Evolutionary conservation across 2,113 vertebrate species (phyloP).

Genomic region (Shinisaurus crocodilurus): DNA sequence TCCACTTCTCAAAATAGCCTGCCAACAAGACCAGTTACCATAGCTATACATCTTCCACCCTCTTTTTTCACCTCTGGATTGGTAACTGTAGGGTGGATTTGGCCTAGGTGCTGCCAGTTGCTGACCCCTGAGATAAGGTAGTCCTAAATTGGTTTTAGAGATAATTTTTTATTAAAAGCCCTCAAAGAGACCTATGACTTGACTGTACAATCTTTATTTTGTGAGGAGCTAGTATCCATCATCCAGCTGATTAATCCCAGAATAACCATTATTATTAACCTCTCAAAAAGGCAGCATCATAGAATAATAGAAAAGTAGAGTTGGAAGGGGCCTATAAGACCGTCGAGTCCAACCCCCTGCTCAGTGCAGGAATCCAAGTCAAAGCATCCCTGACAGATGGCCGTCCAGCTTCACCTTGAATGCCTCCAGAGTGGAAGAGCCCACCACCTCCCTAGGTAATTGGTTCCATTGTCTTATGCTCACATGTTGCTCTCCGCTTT

Average conservation of each 20-base stretch:
- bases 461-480: too few species aligned
- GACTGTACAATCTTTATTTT: conserved; percentile 20
- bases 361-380: too few species aligned
- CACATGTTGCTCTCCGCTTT: not conserved
- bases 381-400: too few species aligned
- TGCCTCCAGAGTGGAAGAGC: too few species aligned
- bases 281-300: not conserved
- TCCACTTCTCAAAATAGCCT: not conserved
- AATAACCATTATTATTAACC: not conserved
- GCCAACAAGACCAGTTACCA: not conserved
- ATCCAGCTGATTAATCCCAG: not conserved
- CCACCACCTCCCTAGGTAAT: too few species aligned
- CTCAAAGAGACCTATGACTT: not conserved
- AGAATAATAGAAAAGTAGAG: too few species aligned
- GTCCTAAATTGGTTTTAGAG: conserved; percentile 11
- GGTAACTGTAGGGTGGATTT: not conserved
- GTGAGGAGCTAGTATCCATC: not conserved
- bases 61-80: not conserved
- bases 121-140: conserved; percentile 31
- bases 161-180: conserved; percentile 25
- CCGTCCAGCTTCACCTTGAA: too few species aligned
- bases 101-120: not conserved
- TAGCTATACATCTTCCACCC: not conserved
- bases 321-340: too few species aligned
- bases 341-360: too few species aligned